Evolutionary conservation across 1,140 invertebrate genomes (phyloP), one percentile per base, ranked within the genome.

Genomic region (Temnothorax nylanderi): DNA sequence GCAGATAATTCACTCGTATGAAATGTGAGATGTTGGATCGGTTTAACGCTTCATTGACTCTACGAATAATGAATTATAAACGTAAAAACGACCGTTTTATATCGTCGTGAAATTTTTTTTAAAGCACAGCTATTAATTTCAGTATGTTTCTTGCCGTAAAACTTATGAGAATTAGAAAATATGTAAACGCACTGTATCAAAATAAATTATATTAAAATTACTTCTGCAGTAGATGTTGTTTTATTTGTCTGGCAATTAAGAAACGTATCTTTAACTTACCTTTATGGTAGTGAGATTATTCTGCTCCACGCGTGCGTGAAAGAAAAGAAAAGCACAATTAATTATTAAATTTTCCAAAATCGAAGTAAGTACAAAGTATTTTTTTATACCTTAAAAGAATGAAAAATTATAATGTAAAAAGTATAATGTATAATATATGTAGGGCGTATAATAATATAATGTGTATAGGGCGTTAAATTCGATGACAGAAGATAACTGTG

Each of bases 201-300:
- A 64, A 65, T 62, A 34, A 3, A n/a, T 26, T 71, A 18, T 64
- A 21, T 37, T 51, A 49, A 56, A 54, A 81, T 2, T 3, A 11
- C 6, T 18, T 6, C 11, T 13, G 26, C 34, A 41, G 2, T 3
- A 26, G 6, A 75, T 58, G 37, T 60, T 60, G 26, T 77, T 58
- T 62, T 47, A 62, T 41, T 49, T 67, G 13, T 21, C 4, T 65
- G n/a, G 6, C 26, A 60, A 47, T 11, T 26, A 26, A 26, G 26
- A 10, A 26, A 54, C 8, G 11, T 49, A n/a, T 44, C 11, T 60
- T 62, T 47, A 34, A 71, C 96, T 95, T 94, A 97, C 97, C 96
- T 97, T 97, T 91, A 97, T 97, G 90, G 97, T 97, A 37, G 97
- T 97, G 93, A 96, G 96, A 91, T 97, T 97, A 92, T 97, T 96